A percentile compares a stretch with the other conserved stretches of the same genome.
phyloP scores from a whole-genome alignment of 2,113 vertebrate species.

The Eira barbara region DNA sequence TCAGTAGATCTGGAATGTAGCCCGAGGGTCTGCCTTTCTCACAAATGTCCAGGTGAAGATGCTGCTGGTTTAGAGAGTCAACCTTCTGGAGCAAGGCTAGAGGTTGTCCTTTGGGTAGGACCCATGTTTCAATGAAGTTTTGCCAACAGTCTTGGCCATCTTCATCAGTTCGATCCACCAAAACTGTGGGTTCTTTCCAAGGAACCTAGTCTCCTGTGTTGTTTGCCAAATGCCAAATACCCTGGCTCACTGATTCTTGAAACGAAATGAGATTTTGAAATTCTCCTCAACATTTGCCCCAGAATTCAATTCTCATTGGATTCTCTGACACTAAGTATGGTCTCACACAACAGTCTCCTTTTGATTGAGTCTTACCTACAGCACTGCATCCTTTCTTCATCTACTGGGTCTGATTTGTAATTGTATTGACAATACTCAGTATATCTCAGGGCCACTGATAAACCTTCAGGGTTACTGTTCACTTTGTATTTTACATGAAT shows the following conservation, averaged over 20 bases:
- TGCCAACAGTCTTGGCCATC: not conserved
- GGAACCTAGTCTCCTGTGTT: not conserved
- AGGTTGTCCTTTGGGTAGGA: not conserved
- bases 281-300: not conserved
- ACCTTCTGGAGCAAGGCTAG: not conserved
- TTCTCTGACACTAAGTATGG: not conserved
- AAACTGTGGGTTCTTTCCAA: not conserved
- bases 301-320: not conserved
- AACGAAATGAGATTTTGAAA: not conserved
- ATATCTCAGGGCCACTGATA: not conserved
- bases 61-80: not conserved
- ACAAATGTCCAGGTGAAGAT: not conserved
- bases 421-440: not conserved
- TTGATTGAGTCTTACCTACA: not conserved
- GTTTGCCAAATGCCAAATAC: not conserved
- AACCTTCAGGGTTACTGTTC: not conserved
- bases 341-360: not conserved
- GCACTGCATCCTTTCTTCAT: not conserved
- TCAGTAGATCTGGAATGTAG: not conserved
- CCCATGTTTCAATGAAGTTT: not conserved
- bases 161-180: not conserved
- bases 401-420: not conserved
- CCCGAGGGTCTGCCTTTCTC: not conserved
- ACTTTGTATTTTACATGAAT: not conserved
- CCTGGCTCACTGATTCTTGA: not conserved